These are phyloP conservation scores for Pseudoatta argentina DNA, from an alignment of 1,140 invertebrate genomes.

Conservation along the genomic window DNA sequence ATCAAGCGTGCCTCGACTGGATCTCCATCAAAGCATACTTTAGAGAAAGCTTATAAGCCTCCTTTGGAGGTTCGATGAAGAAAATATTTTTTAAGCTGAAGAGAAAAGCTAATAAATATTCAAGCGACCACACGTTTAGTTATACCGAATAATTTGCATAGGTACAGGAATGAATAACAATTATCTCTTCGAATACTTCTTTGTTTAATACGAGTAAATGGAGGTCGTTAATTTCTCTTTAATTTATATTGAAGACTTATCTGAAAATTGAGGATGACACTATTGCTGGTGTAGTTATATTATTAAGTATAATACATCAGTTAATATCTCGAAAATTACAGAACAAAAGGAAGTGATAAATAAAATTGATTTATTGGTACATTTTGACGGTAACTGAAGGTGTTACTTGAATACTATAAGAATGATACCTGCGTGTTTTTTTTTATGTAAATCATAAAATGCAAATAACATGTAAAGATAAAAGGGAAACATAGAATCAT, in stretches of 20 bases:
- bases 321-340: slow-evolving; percentile 24
- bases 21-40: slow-evolving; percentile 29
- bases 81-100: slow-evolving; percentile 5
- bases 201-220: not conserved
- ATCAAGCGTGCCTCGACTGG: slow-evolving; percentile 61
- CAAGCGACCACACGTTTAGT: not conserved
- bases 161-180: slow-evolving; percentile 20
- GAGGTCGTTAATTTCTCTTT: not conserved
- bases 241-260: slow-evolving; percentile 2
- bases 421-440: slow-evolving; percentile 3
- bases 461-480: slow-evolving; percentile 20
- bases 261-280: not conserved
- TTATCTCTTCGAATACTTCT: not conserved
- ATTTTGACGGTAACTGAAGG: slow-evolving; percentile 23
- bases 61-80: slow-evolving; percentile 17
- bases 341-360: slow-evolving; percentile 25
- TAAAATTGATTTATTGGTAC: slow-evolving; percentile 43
- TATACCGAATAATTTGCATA: slow-evolving; percentile 33
- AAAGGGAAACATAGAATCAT: slow-evolving; percentile 18
- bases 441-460: slow-evolving; percentile 35
- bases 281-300: slow-evolving; percentile 5
- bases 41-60: slow-evolving; percentile 43
- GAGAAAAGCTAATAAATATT: slow-evolving; percentile 53
- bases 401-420: slow-evolving; percentile 2
- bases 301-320: not conserved